These are phyloP conservation scores for Cantharis lateralis DNA, from an alignment of 2,888 invertebrate species.

Conservation along the genomic window DNA sequence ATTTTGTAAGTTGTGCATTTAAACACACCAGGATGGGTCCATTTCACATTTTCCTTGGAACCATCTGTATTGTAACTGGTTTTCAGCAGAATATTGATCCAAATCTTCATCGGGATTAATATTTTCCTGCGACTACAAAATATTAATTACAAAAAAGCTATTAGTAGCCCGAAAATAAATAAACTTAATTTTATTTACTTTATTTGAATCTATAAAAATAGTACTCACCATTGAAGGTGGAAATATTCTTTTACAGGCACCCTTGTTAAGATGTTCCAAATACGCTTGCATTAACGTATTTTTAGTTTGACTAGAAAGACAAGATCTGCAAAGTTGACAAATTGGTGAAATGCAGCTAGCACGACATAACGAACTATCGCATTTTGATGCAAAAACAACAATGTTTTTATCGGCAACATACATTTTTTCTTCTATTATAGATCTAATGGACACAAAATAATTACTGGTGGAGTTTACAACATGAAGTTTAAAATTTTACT, in stretches of 20 bases:
- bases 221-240: conserved; percentile 69
- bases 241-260: conserved; percentile 80
- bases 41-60: conserved; percentile 85
- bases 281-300: conserved; percentile 70
- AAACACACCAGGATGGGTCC: conserved; percentile 78
- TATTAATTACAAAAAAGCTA: not conserved
- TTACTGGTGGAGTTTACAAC: not conserved
- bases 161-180: no score
- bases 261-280: conserved; percentile 78
- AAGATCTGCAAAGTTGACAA: conserved; percentile 81
- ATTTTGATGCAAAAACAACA: conserved; percentile 72
- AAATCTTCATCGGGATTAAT: conserved; percentile 56
- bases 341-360: conserved; percentile 67
- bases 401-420: conserved; percentile 80
- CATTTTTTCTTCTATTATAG: conserved; percentile 60
- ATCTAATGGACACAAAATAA: not conserved
- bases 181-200: no score
- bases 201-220: no score
- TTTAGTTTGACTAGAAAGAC: conserved; percentile 67
- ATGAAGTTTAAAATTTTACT: conserved; percentile 47
- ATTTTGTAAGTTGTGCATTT: conserved; percentile 39
- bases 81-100: conserved; percentile 65
- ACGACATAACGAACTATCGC: conserved; percentile 61
- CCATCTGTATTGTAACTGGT: conserved; percentile 81
- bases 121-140: conserved; percentile 40